These are phyloP conservation scores for Tetramorium bicarinatum DNA, from an alignment of 2,888 invertebrate species.

Conservation along the genomic window DNA sequence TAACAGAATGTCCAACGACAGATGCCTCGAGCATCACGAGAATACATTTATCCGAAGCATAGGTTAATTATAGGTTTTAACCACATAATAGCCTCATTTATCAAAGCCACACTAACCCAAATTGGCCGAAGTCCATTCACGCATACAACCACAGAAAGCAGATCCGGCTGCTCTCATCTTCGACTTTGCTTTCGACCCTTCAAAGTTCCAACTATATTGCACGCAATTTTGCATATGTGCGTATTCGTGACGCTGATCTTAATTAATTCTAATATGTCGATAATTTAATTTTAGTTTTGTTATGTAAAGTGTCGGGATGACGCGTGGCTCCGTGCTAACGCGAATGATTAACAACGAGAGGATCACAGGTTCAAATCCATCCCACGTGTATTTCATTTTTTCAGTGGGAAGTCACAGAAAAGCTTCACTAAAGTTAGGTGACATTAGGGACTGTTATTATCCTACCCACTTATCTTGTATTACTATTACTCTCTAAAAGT, in stretches of 20 bases:
- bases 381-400: too few relatives aligned
- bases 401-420: too few relatives aligned
- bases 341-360: too few relatives aligned
- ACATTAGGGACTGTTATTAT: too few relatives aligned
- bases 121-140: slow-evolving; percentile 23
- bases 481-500: too few relatives aligned
- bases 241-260: not conserved
- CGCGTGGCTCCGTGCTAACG: too few relatives aligned
- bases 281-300: not conserved
- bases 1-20: slow-evolving; percentile 41
- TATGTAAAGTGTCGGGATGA: not conserved
- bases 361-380: too few relatives aligned
- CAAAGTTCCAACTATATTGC: not conserved
- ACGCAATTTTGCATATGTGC: not conserved
- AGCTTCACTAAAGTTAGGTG: too few relatives aligned
- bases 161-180: slow-evolving; percentile 21
- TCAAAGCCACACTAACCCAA: slow-evolving; percentile 63
- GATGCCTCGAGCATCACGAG: slow-evolving; percentile 55
- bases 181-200: not conserved
- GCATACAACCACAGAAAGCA: not conserved
- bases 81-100: slow-evolving; percentile 64
- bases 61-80: slow-evolving; percentile 62
- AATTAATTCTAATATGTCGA: not conserved
- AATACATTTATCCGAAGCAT: slow-evolving; percentile 55
- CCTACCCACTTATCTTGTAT: too few relatives aligned